Evolutionary conservation across 2,797 vertebrate species (phyloP).

Genomic region (Muscicapa comitata): DNA sequence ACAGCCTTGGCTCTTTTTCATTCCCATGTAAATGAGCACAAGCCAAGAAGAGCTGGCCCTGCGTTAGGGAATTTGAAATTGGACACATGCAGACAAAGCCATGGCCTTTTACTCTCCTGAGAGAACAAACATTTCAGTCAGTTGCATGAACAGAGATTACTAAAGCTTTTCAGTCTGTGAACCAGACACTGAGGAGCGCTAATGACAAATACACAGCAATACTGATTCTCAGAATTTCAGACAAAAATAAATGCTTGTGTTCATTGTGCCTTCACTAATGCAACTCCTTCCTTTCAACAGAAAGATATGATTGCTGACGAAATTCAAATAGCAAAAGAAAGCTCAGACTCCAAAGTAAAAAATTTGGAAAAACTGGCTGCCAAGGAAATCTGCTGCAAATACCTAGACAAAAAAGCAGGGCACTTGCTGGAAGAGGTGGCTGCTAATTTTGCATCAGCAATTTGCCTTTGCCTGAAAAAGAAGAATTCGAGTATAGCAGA

Average conservation of each 20-base stretch:
- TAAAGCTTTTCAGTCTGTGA: not conserved
- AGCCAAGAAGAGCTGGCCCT: not conserved
- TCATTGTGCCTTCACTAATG: not conserved
- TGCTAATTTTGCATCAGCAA: slow-evolving; percentile 54
- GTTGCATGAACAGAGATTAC: not conserved
- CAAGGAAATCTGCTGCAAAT: slow-evolving; percentile 67
- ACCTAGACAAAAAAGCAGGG: slow-evolving; percentile 65
- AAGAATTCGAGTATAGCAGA: slow-evolving; percentile 61
- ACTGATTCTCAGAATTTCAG: not conserved
- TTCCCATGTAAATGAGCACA: not conserved
- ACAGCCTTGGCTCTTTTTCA: not conserved
- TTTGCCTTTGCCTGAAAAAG: slow-evolving; percentile 74
- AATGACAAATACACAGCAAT: not conserved
- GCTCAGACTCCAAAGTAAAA: not conserved
- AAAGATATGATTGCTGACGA: slow-evolving; percentile 75
- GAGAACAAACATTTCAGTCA: not conserved
- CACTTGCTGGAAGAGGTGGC: slow-evolving; percentile 31
- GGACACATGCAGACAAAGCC: not conserved
- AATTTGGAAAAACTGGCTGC: slow-evolving; percentile 53
- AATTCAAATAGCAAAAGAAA: slow-evolving; percentile 51
- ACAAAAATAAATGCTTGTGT: not conserved
- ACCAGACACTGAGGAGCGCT: not conserved
- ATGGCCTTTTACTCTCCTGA: not conserved
- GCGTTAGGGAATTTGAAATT: not conserved
- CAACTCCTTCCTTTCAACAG: slow-evolving; percentile 47